These are phyloP conservation scores for Lycocorax pyrrhopterus DNA, from an alignment of 2,113 vertebrate genomes.

Conservation along the genomic window DNA sequence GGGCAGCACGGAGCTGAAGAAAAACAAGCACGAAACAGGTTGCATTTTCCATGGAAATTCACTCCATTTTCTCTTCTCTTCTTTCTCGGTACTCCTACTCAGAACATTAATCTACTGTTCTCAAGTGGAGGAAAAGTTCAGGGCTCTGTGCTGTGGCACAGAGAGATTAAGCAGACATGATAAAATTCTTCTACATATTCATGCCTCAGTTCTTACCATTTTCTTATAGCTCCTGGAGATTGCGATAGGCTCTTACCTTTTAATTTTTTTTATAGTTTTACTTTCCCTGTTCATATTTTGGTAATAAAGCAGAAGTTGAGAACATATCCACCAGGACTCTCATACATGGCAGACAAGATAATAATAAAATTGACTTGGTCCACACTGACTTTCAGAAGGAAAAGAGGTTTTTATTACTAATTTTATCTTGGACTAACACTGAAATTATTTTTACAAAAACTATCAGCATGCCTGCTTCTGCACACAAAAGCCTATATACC, in stretches of 20 bases:
- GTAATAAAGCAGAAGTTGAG: not conserved
- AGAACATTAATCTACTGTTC: not conserved
- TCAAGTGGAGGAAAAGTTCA: not conserved
- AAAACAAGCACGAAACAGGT: not conserved
- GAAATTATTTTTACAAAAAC: not conserved
- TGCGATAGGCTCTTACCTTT: not conserved
- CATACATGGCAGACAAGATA: not conserved
- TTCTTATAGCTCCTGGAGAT: not conserved
- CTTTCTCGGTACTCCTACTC: not conserved
- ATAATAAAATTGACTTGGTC: not conserved
- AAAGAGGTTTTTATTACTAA: not conserved
- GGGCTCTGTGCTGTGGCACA: not conserved
- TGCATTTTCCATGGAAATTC: not conserved
- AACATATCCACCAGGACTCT: not conserved
- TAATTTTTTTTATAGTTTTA: not conserved
- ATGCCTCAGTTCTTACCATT: not conserved
- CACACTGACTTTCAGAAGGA: not conserved
- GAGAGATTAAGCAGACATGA: not conserved
- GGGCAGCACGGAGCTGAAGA: not conserved
- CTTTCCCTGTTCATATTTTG: not conserved
- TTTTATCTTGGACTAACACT: not conserved
- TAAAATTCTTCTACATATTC: slow-evolving; percentile 12
- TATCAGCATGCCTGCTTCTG: not conserved
- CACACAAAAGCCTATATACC: not conserved
- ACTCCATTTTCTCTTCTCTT: not conserved